phyloP scores from a whole-genome alignment of 2,888 invertebrate species.

The Eupithecia pulchellata region DNA sequence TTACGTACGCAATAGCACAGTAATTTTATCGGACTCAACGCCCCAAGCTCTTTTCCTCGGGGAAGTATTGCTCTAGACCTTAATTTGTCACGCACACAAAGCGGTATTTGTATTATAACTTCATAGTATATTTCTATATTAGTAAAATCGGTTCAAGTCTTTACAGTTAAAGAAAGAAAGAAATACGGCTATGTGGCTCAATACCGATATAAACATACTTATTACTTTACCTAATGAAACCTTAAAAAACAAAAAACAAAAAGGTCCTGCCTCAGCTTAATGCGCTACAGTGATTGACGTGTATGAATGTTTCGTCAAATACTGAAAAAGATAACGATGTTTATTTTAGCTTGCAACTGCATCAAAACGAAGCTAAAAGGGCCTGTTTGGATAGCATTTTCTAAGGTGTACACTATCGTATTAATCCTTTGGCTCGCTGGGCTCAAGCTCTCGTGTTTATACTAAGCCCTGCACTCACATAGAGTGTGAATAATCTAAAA shows the following conservation, averaged over 20 bases:
- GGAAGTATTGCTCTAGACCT: background rate
- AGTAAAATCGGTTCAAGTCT: background rate
- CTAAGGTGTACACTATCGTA: background rate
- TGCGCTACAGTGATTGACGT: background rate
- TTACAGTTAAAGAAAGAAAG: too few relatives aligned
- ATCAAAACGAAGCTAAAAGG: background rate
- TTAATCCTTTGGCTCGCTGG: conserved; percentile 42
- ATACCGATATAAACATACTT: too few relatives aligned
- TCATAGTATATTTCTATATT: background rate
- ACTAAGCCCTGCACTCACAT: conserved; percentile 43
- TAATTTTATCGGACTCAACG: conserved; percentile 13
- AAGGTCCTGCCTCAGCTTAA: too few relatives aligned
- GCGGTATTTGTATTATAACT: background rate
- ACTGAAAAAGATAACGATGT: background rate
- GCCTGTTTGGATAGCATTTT: background rate
- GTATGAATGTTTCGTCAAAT: background rate
- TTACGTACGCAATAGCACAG: conserved; percentile 25
- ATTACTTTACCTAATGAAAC: too few relatives aligned
- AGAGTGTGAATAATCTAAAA: conserved; percentile 54
- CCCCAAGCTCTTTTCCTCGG: background rate
- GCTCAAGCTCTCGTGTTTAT: conserved; percentile 39
- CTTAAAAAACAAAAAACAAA: too few relatives aligned
- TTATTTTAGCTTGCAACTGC: background rate
- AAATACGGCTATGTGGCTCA: too few relatives aligned
- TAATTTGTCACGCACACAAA: background rate